Evolutionary conservation across 2,797 vertebrate genomes (phyloP).

Genomic region (Melanotaenia maccullochi): DNA sequence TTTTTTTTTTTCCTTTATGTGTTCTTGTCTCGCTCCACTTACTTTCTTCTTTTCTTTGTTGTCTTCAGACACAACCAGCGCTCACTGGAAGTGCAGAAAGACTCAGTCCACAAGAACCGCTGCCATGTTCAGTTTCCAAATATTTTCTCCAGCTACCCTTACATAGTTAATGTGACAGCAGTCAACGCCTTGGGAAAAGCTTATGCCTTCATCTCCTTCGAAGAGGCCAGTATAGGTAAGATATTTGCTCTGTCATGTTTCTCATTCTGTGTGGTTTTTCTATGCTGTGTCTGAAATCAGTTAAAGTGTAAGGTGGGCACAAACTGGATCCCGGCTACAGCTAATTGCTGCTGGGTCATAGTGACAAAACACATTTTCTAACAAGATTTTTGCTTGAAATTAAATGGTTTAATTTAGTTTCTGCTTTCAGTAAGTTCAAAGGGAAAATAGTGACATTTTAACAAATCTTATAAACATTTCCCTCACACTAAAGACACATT

Average conservation of each 20-base stretch:
- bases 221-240: constrained; percentile 94
- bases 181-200: constrained; percentile 91
- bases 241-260: neutral
- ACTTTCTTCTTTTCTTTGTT: neutral
- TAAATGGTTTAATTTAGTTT: constrained; percentile 10
- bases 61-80: constrained; percentile 89
- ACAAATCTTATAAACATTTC: neutral
- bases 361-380: constrained; percentile 1
- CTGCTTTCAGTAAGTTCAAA: constrained; percentile 15
- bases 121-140: constrained; percentile 93
- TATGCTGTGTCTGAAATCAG: neutral
- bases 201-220: constrained; percentile 85
- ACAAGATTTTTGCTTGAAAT: constrained; percentile 25
- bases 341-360: neutral
- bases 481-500: constrained; percentile 8
- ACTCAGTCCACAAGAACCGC: constrained; percentile 91
- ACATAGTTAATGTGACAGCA: constrained; percentile 93
- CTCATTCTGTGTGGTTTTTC: neutral
- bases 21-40: neutral
- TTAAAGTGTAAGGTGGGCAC: neutral
- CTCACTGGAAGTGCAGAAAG: constrained; percentile 89
- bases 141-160: constrained; percentile 93
- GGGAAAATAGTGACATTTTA: constrained; percentile 9
- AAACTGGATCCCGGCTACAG: constrained; percentile 16
- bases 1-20: neutral